Evolutionary conservation across 2,113 vertebrate genomes (phyloP).

Genomic region (Suncus etruscus): DNA sequence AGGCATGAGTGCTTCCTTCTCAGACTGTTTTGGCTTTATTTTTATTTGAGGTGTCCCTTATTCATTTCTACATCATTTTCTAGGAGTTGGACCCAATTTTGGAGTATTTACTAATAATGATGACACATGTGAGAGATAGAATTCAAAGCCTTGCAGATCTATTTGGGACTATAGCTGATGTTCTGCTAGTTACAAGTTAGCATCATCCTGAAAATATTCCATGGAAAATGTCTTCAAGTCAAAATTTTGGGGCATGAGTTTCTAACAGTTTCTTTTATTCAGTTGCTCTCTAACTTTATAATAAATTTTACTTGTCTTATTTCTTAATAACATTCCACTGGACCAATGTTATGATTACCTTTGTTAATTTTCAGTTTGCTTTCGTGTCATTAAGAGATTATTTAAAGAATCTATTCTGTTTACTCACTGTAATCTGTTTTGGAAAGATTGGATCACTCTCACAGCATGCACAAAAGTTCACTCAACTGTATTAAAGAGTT

Average conservation of each 20-base stretch:
- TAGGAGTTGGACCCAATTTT: background rate
- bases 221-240: background rate
- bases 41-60: background rate
- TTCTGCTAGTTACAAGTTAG: background rate
- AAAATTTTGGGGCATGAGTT: background rate
- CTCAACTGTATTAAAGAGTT: too few species aligned
- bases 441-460: background rate
- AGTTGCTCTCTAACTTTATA: background rate
- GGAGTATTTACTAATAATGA: too few species aligned
- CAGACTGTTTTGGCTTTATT: background rate
- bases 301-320: background rate
- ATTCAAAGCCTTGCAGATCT: background rate
- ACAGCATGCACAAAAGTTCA: too few species aligned
- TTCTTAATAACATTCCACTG: background rate
- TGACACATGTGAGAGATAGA: background rate
- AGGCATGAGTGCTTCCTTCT: background rate
- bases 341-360: background rate
- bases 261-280: background rate
- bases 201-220: background rate
- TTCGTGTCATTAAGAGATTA: constrained; percentile 43
- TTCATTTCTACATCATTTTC: background rate
- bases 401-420: constrained; percentile 36
- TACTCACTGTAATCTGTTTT: background rate
- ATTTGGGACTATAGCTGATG: background rate
- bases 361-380: constrained; percentile 30